phyloP scores from a whole-genome alignment of 2,113 vertebrate genomes.

The Dicrurus megarhynchus region DNA sequence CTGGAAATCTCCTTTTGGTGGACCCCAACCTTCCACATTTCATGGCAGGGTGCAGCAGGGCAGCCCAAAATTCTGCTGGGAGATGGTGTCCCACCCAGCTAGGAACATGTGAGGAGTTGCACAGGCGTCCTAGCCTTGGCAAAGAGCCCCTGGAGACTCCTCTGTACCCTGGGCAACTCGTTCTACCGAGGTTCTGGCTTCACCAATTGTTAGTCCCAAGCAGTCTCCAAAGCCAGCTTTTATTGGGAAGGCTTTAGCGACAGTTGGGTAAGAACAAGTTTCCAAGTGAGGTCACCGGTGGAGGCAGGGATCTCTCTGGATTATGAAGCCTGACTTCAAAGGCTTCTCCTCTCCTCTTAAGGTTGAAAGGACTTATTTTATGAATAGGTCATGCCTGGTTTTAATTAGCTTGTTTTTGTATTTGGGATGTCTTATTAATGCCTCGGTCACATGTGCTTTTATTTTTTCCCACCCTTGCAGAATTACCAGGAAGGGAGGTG shows the following conservation, averaged over 20 bases:
- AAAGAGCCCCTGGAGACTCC: neutral
- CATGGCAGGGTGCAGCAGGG: neutral
- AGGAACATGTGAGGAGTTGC: neutral
- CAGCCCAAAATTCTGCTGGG: neutral
- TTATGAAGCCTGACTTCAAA: slow-evolving; percentile 56
- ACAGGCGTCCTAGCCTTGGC: fast-evolving
- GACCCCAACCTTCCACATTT: fast-evolving
- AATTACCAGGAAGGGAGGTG: slow-evolving; percentile 35
- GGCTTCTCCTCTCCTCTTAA: neutral
- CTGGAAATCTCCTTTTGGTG: neutral
- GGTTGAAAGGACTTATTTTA: slow-evolving; percentile 47
- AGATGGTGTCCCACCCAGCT: neutral
- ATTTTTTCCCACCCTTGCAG: slow-evolving; percentile 37
- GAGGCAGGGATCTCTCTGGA: neutral
- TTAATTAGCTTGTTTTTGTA: slow-evolving; percentile 58
- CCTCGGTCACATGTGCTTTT: slow-evolving; percentile 12
- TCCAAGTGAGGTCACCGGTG: slow-evolving; percentile 18
- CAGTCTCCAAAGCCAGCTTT: neutral
- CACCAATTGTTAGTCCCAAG: neutral
- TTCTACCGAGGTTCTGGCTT: neutral
- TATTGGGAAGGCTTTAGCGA: neutral
- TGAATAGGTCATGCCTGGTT: slow-evolving; percentile 50
- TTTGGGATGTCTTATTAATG: slow-evolving; percentile 34
- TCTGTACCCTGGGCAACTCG: neutral
- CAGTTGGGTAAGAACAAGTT: slow-evolving; percentile 4